These are phyloP conservation scores for Urocynchramus pylzowi DNA, from an alignment of 2,113 vertebrate genomes.

Conservation along the genomic window DNA sequence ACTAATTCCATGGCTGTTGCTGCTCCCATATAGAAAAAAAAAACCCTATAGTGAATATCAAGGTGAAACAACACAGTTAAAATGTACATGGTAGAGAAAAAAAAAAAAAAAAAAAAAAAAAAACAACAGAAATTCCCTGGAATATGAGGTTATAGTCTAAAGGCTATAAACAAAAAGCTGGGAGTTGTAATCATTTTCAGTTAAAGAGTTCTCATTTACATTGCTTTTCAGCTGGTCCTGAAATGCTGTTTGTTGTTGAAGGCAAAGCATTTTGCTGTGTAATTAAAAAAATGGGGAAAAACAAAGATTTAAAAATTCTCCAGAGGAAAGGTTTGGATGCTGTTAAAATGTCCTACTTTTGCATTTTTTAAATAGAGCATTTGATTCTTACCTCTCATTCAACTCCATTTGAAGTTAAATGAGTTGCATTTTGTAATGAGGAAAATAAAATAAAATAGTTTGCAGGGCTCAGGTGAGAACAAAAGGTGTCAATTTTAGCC, in stretches of 20 bases:
- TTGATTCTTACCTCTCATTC: not conserved
- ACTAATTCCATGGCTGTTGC: not conserved
- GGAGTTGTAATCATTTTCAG: not conserved
- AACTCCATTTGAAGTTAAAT: constrained; percentile 24
- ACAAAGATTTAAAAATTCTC: not conserved
- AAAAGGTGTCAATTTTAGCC: not conserved
- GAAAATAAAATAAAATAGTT: constrained; percentile 5
- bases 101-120: not conserved
- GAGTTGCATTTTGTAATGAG: not conserved
- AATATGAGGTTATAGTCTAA: not conserved
- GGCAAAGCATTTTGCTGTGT: not conserved
- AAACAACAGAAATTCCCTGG: not conserved
- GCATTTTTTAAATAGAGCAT: not conserved
- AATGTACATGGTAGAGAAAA: not conserved
- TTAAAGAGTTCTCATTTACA: constrained; percentile 4
- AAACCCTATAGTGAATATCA: not conserved
- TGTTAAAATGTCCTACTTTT: not conserved
- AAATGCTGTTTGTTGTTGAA: constrained; percentile 1
- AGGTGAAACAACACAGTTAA: not conserved
- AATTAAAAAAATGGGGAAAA: not conserved
- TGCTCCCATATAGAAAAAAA: not conserved
- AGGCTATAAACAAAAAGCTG: not conserved
- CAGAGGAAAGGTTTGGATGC: not conserved
- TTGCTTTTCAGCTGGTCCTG: constrained; percentile 3
- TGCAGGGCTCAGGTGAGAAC: not conserved